Evolutionary conservation across 2,113 vertebrate genomes (phyloP).

Genomic region (Syrrhaptes paradoxus): DNA sequence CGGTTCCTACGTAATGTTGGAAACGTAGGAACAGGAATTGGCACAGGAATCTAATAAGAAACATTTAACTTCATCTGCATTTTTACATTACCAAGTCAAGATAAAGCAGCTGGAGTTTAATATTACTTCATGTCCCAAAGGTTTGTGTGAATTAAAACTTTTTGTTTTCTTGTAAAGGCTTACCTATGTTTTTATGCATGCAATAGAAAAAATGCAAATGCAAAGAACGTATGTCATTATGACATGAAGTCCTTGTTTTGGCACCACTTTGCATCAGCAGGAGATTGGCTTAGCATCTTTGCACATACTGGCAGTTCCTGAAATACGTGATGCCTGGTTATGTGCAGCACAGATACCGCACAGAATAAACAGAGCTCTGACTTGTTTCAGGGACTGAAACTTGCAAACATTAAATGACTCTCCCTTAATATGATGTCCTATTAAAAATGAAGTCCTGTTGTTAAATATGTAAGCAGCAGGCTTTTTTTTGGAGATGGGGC

Average conservation of each 20-base stretch:
- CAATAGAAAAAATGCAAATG: not conserved
- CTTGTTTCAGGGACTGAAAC: not conserved
- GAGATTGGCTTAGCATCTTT: not conserved
- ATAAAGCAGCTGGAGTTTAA: not conserved
- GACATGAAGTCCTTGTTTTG: not conserved
- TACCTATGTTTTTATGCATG: not conserved
- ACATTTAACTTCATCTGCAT: not conserved
- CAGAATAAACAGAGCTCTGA: not conserved
- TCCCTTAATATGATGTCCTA: not conserved
- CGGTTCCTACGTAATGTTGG: not conserved
- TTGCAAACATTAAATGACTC: not conserved
- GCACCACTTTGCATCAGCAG: not conserved
- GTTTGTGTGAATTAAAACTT: not conserved
- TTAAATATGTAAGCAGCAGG: not conserved
- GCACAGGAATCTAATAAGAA: not conserved
- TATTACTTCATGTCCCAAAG: not conserved
- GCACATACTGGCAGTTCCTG: not conserved
- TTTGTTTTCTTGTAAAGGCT: not conserved
- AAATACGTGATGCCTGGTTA: not conserved
- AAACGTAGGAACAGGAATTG: not conserved
- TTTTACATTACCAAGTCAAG: not conserved
- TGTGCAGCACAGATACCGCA: not conserved
- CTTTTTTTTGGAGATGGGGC: not conserved
- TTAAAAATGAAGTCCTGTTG: not conserved
- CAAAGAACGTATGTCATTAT: not conserved